Conservation (phyloP, 2,113 vertebrate species). For the Butastur rufipennis region DNA sequence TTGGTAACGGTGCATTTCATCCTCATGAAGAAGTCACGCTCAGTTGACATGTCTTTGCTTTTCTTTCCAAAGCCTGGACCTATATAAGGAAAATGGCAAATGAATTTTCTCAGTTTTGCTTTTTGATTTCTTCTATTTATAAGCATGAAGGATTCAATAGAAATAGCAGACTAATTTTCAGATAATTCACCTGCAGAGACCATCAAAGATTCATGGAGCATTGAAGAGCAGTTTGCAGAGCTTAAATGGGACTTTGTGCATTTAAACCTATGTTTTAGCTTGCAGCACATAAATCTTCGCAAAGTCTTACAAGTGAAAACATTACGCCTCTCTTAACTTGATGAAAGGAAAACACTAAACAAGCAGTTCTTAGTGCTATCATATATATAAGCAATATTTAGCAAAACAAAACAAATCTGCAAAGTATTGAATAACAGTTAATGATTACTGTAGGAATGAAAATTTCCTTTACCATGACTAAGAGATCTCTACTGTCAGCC, state of each 20-base stretch:
- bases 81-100: neutral
- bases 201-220: neutral
- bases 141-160: neutral
- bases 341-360: neutral
- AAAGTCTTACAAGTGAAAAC: neutral
- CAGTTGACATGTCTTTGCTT: conserved; percentile 74
- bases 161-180: neutral
- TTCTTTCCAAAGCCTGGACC: conserved; percentile 87
- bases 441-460: neutral
- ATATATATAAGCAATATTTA: neutral
- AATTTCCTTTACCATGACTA: neutral
- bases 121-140: neutral
- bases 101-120: neutral
- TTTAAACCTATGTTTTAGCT: neutral
- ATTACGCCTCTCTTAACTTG: neutral
- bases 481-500: neutral
- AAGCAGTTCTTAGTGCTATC: neutral
- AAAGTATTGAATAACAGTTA: neutral
- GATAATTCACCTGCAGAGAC: neutral
- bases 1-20: conserved; percentile 93
- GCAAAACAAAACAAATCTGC: neutral
- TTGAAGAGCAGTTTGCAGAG: neutral
- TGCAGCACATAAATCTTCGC: neutral
- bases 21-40: conserved; percentile 92
- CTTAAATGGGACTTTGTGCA: neutral